Base-by-base conservation (phyloP, 2,888 invertebrate species). In the Flexamia atlantica region DNA sequence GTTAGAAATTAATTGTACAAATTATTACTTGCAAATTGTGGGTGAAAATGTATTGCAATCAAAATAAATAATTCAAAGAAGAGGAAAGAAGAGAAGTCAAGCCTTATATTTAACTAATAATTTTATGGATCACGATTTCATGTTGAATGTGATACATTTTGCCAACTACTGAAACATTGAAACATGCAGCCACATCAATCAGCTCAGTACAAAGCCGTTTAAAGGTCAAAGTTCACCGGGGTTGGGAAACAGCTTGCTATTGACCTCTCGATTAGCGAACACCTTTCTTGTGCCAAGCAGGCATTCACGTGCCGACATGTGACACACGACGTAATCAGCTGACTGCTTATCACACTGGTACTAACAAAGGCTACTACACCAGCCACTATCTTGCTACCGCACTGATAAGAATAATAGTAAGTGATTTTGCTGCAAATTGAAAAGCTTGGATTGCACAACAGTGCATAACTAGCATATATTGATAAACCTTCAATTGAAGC, bases 201-300 rank as follows among this genome's bases (percentile, higher is more conserved):
- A 23, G 3, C 14, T 46, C 17, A 28, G 64, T 28, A 64, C 64
- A 64, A 57, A 57, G 12, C 28, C 64, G 10, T 28, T 23, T 14
- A 64, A 64, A 64, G 64, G 64, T 64, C 17, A 64, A 64, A 64
- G 64, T 64, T 64, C 30, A 64, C 17, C 23, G 23, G 64, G 30
- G 30, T 17, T 28, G 30, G 14, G 64, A 28, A 28, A 60, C 7
- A 60, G 60, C 25, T 4, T 28, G 64, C 1, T 28, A 28, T 64
- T 64, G 64, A 64, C 64, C 64, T 53, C 64, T 17, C 30, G 64
- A 64, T 64, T 64, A 30, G 25, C 64, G 4, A 23, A 28, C 14
- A 28, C 28, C 30, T 64, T 1, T 28, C 64, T 28, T 64, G 64
- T 64, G 64, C 64, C 3, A 64, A 64, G 30, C 30, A 64, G 7